Evolutionary conservation across 1,140 invertebrate species (phyloP).

Genomic region (Drosophila persimilis): DNA sequence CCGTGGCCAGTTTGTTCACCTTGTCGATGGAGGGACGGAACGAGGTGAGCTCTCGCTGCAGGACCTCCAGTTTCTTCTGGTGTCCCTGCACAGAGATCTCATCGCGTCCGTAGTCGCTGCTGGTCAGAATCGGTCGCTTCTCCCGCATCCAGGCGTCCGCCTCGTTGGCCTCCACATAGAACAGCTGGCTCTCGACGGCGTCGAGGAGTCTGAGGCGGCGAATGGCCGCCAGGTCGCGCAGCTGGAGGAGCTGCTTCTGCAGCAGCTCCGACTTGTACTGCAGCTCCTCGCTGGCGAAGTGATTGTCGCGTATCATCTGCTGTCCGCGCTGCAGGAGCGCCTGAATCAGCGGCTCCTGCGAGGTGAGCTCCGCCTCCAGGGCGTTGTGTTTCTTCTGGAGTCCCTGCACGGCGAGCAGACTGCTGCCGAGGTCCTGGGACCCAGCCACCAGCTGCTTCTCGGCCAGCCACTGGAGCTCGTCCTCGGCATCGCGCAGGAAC

Average conservation of each 20-base stretch:
- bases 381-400: constrained; percentile 98
- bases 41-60: constrained; percentile 90
- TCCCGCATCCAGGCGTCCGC: constrained; percentile 94
- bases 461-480: constrained; percentile 92
- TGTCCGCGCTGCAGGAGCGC: constrained; percentile 88
- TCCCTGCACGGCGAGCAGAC: constrained; percentile 95
- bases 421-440: constrained; percentile 89
- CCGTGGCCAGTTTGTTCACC: constrained; percentile 86
- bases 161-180: constrained; percentile 93
- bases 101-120: constrained; percentile 92
- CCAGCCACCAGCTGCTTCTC: constrained; percentile 94
- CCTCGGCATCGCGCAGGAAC: constrained; percentile 92
- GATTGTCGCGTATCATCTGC: constrained; percentile 91
- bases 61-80: constrained; percentile 91
- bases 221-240: constrained; percentile 89
- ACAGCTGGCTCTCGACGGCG: constrained; percentile 93
- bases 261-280: constrained; percentile 86
- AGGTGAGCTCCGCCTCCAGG: constrained; percentile 91
- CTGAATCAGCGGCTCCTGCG: constrained; percentile 91
- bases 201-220: constrained; percentile 89
- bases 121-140: constrained; percentile 89
- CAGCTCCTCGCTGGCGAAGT: constrained; percentile 89
- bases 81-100: constrained; percentile 92
- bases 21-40: constrained; percentile 89
- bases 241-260: constrained; percentile 86